Percentiles rank a stretch among this genome's conserved stretches.
These are phyloP conservation scores for Sarcophaga subvicina DNA, from an alignment of 2,888 invertebrate genomes.

Conservation along the genomic window DNA sequence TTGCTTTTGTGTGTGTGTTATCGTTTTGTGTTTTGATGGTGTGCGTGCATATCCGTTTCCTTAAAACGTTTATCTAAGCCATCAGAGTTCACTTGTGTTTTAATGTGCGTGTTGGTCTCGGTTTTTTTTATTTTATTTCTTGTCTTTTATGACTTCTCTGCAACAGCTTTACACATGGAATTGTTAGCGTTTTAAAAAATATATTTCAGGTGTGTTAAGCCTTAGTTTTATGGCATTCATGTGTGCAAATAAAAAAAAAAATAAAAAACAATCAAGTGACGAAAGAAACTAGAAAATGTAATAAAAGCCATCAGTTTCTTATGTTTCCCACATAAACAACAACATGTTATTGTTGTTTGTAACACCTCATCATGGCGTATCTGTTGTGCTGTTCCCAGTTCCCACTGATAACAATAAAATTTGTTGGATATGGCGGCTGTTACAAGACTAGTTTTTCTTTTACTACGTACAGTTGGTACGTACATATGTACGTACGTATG, in stretches of 20 bases:
- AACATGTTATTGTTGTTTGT: too few relatives aligned
- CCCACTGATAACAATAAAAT: too few relatives aligned
- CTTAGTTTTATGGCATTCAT: slow-evolving; percentile 17
- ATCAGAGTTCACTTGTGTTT: slow-evolving; percentile 48
- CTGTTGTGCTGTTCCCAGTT: too few relatives aligned
- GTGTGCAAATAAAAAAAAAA: neutral
- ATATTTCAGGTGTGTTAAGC: neutral
- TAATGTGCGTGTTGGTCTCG: slow-evolving; percentile 53
- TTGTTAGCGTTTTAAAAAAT: neutral
- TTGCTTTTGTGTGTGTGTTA: neutral
- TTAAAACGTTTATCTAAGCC: slow-evolving; percentile 63
- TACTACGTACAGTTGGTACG: too few relatives aligned
- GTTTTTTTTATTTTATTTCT: too few relatives aligned
- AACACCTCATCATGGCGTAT: too few relatives aligned
- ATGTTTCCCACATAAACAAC: neutral
- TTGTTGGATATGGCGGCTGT: too few relatives aligned
- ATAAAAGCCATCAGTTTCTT: slow-evolving; percentile 35
- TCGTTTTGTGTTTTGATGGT: slow-evolving; percentile 27
- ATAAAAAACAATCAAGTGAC: slow-evolving; percentile 26
- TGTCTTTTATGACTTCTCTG: slow-evolving; percentile 4
- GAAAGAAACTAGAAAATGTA: slow-evolving; percentile 39
- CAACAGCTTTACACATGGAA: neutral
- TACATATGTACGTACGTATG: too few relatives aligned
- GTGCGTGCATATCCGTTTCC: slow-evolving; percentile 68
- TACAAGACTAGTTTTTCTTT: too few relatives aligned